Percentiles rank a stretch among this genome's conserved stretches.
phyloP scores from a whole-genome alignment of 2,888 invertebrate species.

The Branchinecta sandiegonensis region DNA sequence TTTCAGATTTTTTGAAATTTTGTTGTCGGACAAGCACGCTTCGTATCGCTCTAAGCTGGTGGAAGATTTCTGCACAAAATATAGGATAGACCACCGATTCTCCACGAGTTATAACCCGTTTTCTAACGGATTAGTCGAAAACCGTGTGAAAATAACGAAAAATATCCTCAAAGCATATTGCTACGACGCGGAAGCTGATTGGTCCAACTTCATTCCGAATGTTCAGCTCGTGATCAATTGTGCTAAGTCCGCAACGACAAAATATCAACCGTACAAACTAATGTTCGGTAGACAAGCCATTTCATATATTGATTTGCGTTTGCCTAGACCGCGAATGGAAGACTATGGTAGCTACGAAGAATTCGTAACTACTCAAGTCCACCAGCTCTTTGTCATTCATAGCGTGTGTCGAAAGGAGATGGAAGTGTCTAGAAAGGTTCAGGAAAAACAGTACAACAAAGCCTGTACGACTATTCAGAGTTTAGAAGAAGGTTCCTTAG shows the following conservation, averaged over 20 bases:
- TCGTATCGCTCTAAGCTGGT: conserved; percentile 7
- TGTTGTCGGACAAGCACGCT: not conserved
- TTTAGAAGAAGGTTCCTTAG: not conserved
- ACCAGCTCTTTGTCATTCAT: not conserved
- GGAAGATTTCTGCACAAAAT: not conserved
- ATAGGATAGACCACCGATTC: not conserved
- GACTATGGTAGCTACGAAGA: not conserved
- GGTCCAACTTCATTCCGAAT: not conserved
- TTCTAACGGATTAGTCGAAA: not conserved
- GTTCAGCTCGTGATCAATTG: not conserved
- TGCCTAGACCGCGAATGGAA: not conserved
- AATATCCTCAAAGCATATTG: not conserved
- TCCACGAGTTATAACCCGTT: conserved; percentile 3
- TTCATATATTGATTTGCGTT: not conserved
- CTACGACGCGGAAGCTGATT: not conserved
- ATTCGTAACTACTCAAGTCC: not conserved
- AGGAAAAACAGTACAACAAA: conserved; percentile 2
- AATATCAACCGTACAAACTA: not conserved
- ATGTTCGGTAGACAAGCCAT: not conserved
- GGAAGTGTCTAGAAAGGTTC: not conserved
- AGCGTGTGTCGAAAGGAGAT: not conserved
- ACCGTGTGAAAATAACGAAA: not conserved
- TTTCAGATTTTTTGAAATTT: conserved; percentile 2
- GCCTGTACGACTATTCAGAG: not conserved
- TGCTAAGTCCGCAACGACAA: not conserved